These are phyloP conservation scores for Drosophila takahashii DNA, from an alignment of 1,140 invertebrate species.

Conservation along the genomic window DNA sequence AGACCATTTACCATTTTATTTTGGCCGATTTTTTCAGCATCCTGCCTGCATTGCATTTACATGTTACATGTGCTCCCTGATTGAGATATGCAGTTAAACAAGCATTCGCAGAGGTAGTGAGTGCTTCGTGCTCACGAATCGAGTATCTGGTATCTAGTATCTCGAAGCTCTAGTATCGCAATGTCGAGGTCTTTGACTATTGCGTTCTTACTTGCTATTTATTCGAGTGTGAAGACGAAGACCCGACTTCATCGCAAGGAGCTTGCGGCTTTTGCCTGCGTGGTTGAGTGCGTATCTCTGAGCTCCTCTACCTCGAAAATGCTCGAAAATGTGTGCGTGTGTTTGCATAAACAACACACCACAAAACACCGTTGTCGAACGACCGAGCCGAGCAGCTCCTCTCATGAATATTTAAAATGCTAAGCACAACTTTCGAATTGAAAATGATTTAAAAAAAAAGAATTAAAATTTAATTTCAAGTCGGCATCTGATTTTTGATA, in stretches of 20 bases:
- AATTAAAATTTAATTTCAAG: conserved; percentile 24
- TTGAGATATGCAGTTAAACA: conserved; percentile 2
- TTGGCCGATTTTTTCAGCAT: background rate
- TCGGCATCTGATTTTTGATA: conserved; percentile 5
- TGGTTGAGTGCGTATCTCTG: conserved; percentile 7
- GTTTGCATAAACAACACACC: conserved; percentile 33
- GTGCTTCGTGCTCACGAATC: background rate
- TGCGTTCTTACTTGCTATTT: conserved; percentile 43
- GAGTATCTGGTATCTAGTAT: background rate
- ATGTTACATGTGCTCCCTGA: background rate
- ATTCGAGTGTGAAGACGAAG: conserved; percentile 29
- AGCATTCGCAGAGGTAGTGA: background rate
- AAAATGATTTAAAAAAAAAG: conserved; percentile 43
- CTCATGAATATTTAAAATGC: conserved; percentile 69
- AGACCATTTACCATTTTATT: background rate
- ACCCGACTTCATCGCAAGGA: conserved; percentile 13
- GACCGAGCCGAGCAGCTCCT: conserved; percentile 12
- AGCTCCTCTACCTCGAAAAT: background rate
- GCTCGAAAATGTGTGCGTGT: background rate
- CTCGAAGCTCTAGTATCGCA: background rate
- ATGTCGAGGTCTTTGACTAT: background rate
- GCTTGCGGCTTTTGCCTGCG: background rate
- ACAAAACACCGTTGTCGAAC: conserved; percentile 9
- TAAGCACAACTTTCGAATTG: conserved; percentile 61
- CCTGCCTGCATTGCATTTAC: background rate